Evolutionary conservation across 92 coral and sea anemone genomes (phyloP).

Genomic region (Nematostella vectensis): DNA sequence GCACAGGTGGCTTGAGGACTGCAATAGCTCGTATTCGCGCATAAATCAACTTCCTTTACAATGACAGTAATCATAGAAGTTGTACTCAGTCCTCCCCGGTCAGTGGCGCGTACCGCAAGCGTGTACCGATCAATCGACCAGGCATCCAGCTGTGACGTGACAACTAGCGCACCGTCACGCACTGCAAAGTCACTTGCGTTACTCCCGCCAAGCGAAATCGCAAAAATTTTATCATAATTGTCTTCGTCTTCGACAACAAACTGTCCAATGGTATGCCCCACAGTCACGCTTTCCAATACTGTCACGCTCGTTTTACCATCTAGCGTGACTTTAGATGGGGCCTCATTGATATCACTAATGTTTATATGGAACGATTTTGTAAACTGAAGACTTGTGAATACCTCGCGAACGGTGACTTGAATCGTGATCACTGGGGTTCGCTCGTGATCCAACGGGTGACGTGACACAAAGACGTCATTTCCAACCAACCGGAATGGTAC

Average conservation of each 20-base stretch:
- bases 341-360: slow-evolving; percentile 47
- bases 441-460: slow-evolving; percentile 58
- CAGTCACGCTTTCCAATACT: slow-evolving; percentile 21
- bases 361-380: slow-evolving; percentile 38
- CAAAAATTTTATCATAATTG: slow-evolving; percentile 24
- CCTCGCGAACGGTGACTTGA: slow-evolving; percentile 44
- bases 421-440: slow-evolving; percentile 52
- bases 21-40: slow-evolving; percentile 28
- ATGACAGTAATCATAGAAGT: slow-evolving; percentile 26
- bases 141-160: slow-evolving; percentile 48
- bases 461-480: slow-evolving; percentile 44
- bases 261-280: slow-evolving; percentile 29
- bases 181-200: slow-evolving; percentile 30
- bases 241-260: slow-evolving; percentile 55
- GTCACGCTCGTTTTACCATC: slow-evolving; percentile 38
- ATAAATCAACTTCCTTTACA: slow-evolving; percentile 43
- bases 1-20: slow-evolving; percentile 49
- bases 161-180: slow-evolving; percentile 25
- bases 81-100: slow-evolving; percentile 53
- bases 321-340: slow-evolving; percentile 45
- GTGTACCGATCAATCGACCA: slow-evolving; percentile 50
- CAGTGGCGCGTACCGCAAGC: slow-evolving; percentile 43
- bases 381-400: slow-evolving; percentile 31
- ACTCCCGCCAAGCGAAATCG: slow-evolving; percentile 24
- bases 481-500: slow-evolving; percentile 54